phyloP scores from a whole-genome alignment of 2,797 vertebrate genomes.

The Acanthurus leucopareius region DNA sequence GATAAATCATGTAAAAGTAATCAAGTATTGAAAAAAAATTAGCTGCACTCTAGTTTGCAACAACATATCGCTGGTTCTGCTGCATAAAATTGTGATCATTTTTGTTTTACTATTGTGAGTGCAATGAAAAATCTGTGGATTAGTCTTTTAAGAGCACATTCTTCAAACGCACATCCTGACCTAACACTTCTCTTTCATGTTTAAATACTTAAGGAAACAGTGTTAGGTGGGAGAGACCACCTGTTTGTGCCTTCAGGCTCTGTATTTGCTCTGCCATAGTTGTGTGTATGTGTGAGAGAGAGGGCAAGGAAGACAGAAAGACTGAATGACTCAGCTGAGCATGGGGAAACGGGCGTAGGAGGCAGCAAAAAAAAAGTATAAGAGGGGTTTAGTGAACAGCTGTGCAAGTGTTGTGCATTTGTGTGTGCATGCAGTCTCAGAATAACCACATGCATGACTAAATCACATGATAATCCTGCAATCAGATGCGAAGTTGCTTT shows the following conservation, averaged over 20 bases:
- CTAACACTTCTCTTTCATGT: conserved; percentile 6
- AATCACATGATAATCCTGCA: conserved; percentile 65
- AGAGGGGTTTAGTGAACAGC: conserved; percentile 73
- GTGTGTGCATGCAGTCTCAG: conserved; percentile 59
- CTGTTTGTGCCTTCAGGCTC: conserved; percentile 47
- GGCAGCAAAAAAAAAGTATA: conserved; percentile 69
- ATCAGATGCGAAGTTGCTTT: conserved; percentile 53
- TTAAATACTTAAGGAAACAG: conserved; percentile 32
- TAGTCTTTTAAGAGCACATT: neutral
- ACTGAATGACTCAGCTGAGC: conserved; percentile 71
- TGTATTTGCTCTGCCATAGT: conserved; percentile 29
- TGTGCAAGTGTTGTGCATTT: conserved; percentile 68
- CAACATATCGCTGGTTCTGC: neutral
- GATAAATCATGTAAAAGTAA: too few relatives aligned
- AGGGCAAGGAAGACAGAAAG: conserved; percentile 37
- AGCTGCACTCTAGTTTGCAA: too few relatives aligned
- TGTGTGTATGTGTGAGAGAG: conserved; percentile 32
- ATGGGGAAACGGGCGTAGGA: conserved; percentile 71
- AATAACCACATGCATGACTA: conserved; percentile 65
- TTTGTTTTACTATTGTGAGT: too few relatives aligned
- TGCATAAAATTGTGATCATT: neutral
- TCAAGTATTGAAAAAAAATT: too few relatives aligned
- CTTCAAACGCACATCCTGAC: neutral
- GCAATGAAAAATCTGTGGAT: neutral
- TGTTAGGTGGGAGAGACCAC: conserved; percentile 37